Conservation (phyloP, 2,888 invertebrate genomes). For the Callimorpha dominula region DNA sequence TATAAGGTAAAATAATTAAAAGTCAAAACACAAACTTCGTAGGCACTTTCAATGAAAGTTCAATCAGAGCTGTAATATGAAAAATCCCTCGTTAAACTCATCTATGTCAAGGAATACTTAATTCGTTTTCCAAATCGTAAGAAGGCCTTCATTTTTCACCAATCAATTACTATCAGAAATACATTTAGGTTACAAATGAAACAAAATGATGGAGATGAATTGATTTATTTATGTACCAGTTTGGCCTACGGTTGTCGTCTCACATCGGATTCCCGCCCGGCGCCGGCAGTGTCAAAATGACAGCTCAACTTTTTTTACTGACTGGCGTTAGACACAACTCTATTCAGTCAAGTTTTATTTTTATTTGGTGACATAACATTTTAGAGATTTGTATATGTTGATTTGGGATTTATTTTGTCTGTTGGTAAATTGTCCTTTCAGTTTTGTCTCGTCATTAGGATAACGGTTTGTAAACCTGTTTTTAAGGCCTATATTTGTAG, state of each 20-base stretch:
- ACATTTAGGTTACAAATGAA: slow-evolving; percentile 34
- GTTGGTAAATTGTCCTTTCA: slow-evolving; percentile 51
- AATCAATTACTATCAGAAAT: slow-evolving; percentile 46
- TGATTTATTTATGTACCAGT: slow-evolving; percentile 61
- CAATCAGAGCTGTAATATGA: not conserved
- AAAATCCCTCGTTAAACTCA: not conserved
- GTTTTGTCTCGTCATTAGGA: slow-evolving; percentile 44
- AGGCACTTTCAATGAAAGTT: not conserved
- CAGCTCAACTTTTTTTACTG: slow-evolving; percentile 70
- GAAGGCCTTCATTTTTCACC: slow-evolving; percentile 22
- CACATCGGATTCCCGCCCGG: slow-evolving; percentile 73
- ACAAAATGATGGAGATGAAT: slow-evolving; percentile 40
- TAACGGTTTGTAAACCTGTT: slow-evolving; percentile 26
- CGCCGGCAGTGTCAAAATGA: slow-evolving; percentile 79
- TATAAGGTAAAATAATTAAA: not conserved
- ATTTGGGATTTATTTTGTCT: slow-evolving; percentile 58
- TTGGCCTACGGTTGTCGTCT: slow-evolving; percentile 75
- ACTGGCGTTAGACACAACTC: slow-evolving; percentile 66
- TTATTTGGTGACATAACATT: slow-evolving; percentile 72
- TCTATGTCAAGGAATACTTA: not conserved
- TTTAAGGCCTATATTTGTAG: not conserved
- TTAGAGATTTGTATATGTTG: slow-evolving; percentile 57
- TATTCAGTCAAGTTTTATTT: slow-evolving; percentile 67
- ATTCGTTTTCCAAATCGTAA: not conserved
- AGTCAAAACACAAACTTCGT: not conserved